Evolutionary conservation across 1,140 invertebrate genomes (phyloP).

Genomic region (Araneus ventricosus): DNA sequence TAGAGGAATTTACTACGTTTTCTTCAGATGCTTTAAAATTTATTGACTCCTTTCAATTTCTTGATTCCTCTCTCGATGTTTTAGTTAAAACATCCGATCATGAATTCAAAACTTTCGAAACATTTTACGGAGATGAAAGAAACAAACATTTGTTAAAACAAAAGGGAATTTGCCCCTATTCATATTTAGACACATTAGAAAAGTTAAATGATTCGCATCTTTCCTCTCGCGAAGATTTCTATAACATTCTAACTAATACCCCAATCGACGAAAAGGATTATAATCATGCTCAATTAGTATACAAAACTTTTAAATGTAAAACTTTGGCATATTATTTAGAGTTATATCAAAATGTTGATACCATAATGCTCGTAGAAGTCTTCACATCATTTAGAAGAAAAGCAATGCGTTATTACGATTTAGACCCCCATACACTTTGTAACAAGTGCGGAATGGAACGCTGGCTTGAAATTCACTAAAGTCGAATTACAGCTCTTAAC

Average conservation of each 20-base stretch:
- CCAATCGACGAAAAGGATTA: neutral
- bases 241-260: neutral
- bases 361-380: neutral
- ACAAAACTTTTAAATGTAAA: neutral
- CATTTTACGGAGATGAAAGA: neutral
- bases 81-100: conserved; percentile 1
- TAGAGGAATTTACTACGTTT: neutral
- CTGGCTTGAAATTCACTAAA: neutral
- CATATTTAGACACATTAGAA: neutral
- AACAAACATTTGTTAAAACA: neutral
- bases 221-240: neutral
- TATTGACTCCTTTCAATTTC: neutral
- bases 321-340: neutral
- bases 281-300: neutral
- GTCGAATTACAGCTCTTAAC: neutral
- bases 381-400: neutral
- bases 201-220: neutral
- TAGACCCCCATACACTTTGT: neutral
- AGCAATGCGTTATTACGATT: neutral
- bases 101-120: neutral
- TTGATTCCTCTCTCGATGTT: neutral
- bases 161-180: neutral
- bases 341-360: neutral
- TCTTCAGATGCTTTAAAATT: conserved; percentile 8
- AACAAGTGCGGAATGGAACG: neutral